Base-by-base conservation (phyloP, 1,140 invertebrate genomes). In the Saccostrea cuccullata region DNA sequence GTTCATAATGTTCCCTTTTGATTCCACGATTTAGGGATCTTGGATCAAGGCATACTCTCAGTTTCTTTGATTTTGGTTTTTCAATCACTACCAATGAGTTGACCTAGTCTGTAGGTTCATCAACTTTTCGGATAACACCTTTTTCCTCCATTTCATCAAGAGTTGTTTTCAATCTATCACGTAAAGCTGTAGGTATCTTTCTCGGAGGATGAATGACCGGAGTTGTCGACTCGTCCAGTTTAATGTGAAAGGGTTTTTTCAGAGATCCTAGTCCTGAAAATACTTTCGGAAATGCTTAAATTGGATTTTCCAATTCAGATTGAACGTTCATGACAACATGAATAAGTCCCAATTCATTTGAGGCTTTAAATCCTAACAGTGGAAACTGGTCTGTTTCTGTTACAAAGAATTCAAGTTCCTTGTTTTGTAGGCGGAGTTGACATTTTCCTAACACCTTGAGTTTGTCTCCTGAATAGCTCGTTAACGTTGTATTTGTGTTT, bases 21-120 rank as follows among this genome's bases (percentile, higher is more conserved):
- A 93, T 90, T 64, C 89, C 91, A 83, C 87, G 73, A 87, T 95
- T 95, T 23, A 95, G 88, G 84, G 89, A 17, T 87, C 89, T 64
- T 15, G 91, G 90, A 60, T 92, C 92, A 26, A 92, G 82, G 85
- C 92, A 90, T 15, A 92, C n/a, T 85, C 91, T 55, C 36, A 86
- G 60, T 55, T 85, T 87, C 30, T 36, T 36, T 1, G 85, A 86
- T 55, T 67, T 70, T 64, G 3, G 85, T 70, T 86, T 91, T 92
- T 30, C 89, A 82, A 91, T 67, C 11, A 11, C 11, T 20, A 90
- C 86, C 30, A 92, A 9, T 15, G 89, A 73, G 26, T 60, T 90
- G 12, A 92, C 89, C 86, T 89, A 90, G 55, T 87, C 87, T 30
- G 89, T 91, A 3, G 90, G 85, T 56, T 90, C 82, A 15, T 88